Base-by-base conservation (phyloP, 1,140 invertebrate species). In the Bacillus rossius region DNA sequence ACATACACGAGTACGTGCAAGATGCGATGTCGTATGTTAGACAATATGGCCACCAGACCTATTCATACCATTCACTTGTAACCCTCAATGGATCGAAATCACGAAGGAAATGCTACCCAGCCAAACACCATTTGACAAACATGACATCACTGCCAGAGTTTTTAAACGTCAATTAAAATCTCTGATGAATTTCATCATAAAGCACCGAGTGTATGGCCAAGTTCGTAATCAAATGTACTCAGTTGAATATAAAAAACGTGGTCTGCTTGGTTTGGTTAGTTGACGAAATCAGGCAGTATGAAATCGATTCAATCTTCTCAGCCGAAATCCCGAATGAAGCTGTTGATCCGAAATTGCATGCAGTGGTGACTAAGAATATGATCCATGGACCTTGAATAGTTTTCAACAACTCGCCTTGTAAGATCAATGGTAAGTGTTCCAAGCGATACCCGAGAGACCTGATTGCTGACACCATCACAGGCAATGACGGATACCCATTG, bases 161-260 rank as follows among this genome's bases (percentile, higher is more conserved):
- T 81, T 81, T 60, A 60, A 67, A 22, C 52, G 70, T 26, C 79
- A 80, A 63, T 34, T 74, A 8, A 70, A 73, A 47, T 25, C 60
- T 43, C 52, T 80, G 10, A 67, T 79, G 10, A 59, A 69, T 26
- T 26, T 67, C 14, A 51, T 75, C 1, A 65, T 52, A 48, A 71
- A n/a, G 71, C 49, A 60, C 40, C 26, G 67, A 37, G 57, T 75
- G 16, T 72, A 71, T 58, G 75, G 77, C n/a, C 14, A 69, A 79
- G 78, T 67, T 71, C 74, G 61, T 43, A 50, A 41, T 19, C 59
- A 57, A 17, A 50, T 49, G 69, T 77, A 77, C 64, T 68, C 70
- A 8, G 58, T 81, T 43, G 79, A 83, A 65, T 82, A 73, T 69
- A 77, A 79, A 64, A 79, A 79, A 61, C 60, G 77, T 50, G 76